phyloP scores from a whole-genome alignment of 1,140 invertebrate genomes.

The Glossosoma conforme region DNA sequence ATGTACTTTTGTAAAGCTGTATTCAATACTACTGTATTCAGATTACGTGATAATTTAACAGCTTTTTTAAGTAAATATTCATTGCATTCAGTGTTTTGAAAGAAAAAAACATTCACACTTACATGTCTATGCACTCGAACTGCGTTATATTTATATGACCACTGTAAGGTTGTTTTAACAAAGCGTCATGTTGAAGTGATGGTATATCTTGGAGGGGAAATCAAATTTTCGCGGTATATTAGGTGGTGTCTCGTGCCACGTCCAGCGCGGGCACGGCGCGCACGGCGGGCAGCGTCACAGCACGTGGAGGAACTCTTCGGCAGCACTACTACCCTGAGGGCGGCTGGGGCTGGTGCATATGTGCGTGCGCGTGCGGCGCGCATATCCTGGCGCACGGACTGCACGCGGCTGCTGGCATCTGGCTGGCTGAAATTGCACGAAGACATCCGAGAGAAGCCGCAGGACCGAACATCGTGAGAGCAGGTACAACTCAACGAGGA shows the following conservation, averaged over 20 bases:
- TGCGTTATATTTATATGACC: no score
- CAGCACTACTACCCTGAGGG: slow-evolving; percentile 73
- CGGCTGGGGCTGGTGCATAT: slow-evolving; percentile 69
- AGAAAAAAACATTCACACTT: no score
- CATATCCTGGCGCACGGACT: slow-evolving; percentile 60
- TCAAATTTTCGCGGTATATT: no score
- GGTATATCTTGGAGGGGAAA: no score
- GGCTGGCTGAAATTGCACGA: slow-evolving; percentile 47
- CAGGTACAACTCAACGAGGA: slow-evolving; percentile 48
- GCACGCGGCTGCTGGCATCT: slow-evolving; percentile 54
- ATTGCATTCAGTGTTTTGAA: no score
- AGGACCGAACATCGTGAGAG: slow-evolving; percentile 37
- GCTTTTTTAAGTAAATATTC: no score
- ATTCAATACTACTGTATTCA: no score
- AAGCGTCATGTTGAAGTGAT: no score
- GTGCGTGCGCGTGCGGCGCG: slow-evolving; percentile 55
- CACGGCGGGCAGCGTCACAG: slow-evolving; percentile 16
- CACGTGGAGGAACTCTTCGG: slow-evolving; percentile 53
- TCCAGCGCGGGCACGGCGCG: slow-evolving; percentile 14
- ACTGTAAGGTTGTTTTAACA: no score
- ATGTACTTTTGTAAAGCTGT: no score
- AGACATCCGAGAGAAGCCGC: slow-evolving; percentile 43
- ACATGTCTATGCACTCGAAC: no score
- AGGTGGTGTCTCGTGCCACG: not conserved
- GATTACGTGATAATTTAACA: no score